Evolutionary conservation across 2,113 vertebrate species (phyloP).

Genomic region (Tupaia chinensis): DNA sequence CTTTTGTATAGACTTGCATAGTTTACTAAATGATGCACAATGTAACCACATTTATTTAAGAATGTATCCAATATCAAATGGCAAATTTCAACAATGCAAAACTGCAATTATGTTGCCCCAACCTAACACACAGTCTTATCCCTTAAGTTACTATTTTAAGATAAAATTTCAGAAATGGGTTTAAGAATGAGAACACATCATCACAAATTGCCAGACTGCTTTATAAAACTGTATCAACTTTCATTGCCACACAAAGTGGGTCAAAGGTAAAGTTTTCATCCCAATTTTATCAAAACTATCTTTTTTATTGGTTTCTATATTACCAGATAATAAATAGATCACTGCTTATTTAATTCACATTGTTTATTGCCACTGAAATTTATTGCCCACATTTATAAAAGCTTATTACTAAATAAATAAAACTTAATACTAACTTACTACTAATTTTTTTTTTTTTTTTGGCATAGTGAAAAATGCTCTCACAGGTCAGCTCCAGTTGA

Average conservation of each 20-base stretch:
- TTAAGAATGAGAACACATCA: not conserved
- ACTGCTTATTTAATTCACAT: not conserved
- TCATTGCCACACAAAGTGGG: not conserved
- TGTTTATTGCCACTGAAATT: too few relatives aligned
- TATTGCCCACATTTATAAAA: too few relatives aligned
- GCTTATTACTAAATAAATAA: too few relatives aligned
- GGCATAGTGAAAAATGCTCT: not conserved
- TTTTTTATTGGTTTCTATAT: not conserved
- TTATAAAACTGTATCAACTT: not conserved
- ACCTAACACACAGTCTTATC: not conserved
- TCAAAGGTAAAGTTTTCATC: not conserved
- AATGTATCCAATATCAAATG: too few relatives aligned
- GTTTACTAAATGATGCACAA: not conserved
- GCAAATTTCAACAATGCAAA: too few relatives aligned
- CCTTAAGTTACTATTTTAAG: not conserved
- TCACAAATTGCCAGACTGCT: not conserved
- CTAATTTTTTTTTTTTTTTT: too few relatives aligned
- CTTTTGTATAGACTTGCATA: accelerated
- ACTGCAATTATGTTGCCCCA: too few relatives aligned
- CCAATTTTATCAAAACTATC: not conserved
- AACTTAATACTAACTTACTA: too few relatives aligned
- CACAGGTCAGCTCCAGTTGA: accelerated
- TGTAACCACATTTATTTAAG: too few relatives aligned
- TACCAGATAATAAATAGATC: not conserved
- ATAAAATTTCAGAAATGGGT: conserved; percentile 16